Percentiles rank a stretch among this genome's conserved stretches.
Conservation (phyloP, 2,797 vertebrate genomes). For the Benthosema pterotum region DNA sequence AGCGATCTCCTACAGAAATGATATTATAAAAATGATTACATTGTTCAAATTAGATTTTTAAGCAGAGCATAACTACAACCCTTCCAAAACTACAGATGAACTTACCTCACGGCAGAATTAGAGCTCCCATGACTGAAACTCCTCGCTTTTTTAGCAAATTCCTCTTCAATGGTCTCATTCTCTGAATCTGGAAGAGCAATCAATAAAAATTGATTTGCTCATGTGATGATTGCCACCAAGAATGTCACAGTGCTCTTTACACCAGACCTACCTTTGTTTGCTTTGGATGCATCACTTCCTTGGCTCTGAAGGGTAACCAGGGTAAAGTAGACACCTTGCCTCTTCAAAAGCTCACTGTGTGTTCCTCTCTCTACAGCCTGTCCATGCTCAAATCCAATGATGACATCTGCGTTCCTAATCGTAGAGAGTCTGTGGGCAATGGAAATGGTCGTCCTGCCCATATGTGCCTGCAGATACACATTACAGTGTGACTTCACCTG, state of each 20-base stretch:
- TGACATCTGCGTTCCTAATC: constrained; percentile 80
- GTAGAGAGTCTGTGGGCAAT: constrained; percentile 85
- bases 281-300: constrained; percentile 39
- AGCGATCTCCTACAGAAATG: constrained; percentile 60
- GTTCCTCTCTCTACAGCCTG: constrained; percentile 80
- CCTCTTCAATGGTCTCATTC: constrained; percentile 42
- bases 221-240: background rate
- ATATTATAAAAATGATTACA: constrained; percentile 20
- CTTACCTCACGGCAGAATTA: constrained; percentile 65
- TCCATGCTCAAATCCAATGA: constrained; percentile 83
- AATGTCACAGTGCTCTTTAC: background rate
- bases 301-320: constrained; percentile 83
- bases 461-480: constrained; percentile 65
- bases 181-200: constrained; percentile 45
- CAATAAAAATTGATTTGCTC: background rate
- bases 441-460: constrained; percentile 82
- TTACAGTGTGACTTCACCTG: background rate
- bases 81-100: background rate
- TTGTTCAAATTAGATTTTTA: background rate
- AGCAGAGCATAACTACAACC: background rate
- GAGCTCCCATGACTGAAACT: constrained; percentile 62
- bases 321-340: constrained; percentile 83
- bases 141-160: constrained; percentile 38
- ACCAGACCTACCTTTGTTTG: constrained; percentile 57
- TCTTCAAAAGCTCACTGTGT: constrained; percentile 77